phyloP scores from a whole-genome alignment of 1,140 invertebrate genomes.

The Stegodyphus dumicola region DNA sequence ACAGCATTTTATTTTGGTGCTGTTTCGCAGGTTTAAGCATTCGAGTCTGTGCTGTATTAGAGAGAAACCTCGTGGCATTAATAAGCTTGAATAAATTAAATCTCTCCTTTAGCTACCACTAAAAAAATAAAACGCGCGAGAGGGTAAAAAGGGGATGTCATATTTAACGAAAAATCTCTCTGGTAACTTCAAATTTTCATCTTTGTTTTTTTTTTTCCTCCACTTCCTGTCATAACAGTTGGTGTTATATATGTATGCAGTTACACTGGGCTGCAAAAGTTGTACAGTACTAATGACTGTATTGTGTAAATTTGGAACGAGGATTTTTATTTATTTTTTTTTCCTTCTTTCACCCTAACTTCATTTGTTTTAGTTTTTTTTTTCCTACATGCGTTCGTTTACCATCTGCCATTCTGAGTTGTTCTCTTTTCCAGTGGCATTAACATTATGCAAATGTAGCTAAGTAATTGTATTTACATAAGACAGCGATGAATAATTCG shows the following conservation, averaged over 20 bases:
- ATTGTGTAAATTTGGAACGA: slow-evolving; percentile 51
- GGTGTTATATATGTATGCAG: slow-evolving; percentile 28
- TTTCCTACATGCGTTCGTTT: slow-evolving; percentile 38
- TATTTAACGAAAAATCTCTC: slow-evolving; percentile 53
- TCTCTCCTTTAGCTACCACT: background rate
- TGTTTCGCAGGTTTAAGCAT: background rate
- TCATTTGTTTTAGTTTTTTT: slow-evolving; percentile 52
- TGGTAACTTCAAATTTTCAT: slow-evolving; percentile 22
- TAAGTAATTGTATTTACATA: slow-evolving; percentile 59
- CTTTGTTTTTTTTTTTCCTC: slow-evolving; percentile 8
- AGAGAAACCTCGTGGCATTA: slow-evolving; percentile 21
- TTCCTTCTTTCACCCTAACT: slow-evolving; percentile 12
- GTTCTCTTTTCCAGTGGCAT: slow-evolving; percentile 32
- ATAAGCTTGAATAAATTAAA: slow-evolving; percentile 55
- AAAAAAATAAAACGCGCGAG: background rate
- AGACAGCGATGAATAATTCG: slow-evolving; percentile 57
- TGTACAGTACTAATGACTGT: slow-evolving; percentile 51
- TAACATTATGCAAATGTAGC: slow-evolving; percentile 54
- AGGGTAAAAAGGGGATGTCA: slow-evolving; percentile 44
- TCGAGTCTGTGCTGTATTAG: slow-evolving; percentile 20
- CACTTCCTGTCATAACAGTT: slow-evolving; percentile 42
- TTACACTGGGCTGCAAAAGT: slow-evolving; percentile 22
- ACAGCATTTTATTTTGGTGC: too few species aligned
- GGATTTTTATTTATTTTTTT: slow-evolving; percentile 47
- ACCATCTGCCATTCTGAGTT: slow-evolving; percentile 49